Evolutionary conservation across 2,113 vertebrate genomes (phyloP), one percentile per base, ranked within the genome.

Genomic region (Salvelinus alpinus): DNA sequence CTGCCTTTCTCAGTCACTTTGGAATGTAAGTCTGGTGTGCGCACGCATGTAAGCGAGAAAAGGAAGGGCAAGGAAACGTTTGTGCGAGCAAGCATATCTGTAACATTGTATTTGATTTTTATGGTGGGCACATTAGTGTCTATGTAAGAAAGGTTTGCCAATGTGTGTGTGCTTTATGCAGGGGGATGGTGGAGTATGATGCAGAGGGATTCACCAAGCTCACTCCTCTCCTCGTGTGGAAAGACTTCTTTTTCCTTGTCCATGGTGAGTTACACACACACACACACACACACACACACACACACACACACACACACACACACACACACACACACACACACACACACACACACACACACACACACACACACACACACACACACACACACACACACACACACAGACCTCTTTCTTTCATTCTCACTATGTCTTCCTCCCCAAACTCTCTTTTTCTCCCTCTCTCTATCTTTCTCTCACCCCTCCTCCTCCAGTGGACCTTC

Each of bases 171-270:
- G 54, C 29, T 44, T 44, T 44, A 11, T 82, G 24, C 91, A 99
- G 98, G 80, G 80, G 97, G 47, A 95, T 99, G 72, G 97, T 99
- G 84, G 98, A 99, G 84, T 99, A 99, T 31, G 97, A 99, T 80
- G 97, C 97, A 27, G 97, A 97, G 88, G 97, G 98, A 79, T 99
- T 99, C 91, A 99, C 98, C 77, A 99, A 99, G 86, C 96, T 99
- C 83, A 98, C 96, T 5, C 94, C 99, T 78, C 91, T 99, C 62
- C 94, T 99, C 83, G 96, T 97, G 95, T 98, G 96, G 96, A 98
- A 97, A 84, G 97, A 99, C 78, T 99, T 99, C 85, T 98, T 97
- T 89, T 98, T 98, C 90, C 94, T 99, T 70, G 97, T 99, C 59
- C 98, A 99, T 81, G 97, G 98, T 99, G n/a, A 70, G 68, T 70